Conservation (phyloP, 2,797 vertebrate genomes). For the Bovichtus diacanthus region DNA sequence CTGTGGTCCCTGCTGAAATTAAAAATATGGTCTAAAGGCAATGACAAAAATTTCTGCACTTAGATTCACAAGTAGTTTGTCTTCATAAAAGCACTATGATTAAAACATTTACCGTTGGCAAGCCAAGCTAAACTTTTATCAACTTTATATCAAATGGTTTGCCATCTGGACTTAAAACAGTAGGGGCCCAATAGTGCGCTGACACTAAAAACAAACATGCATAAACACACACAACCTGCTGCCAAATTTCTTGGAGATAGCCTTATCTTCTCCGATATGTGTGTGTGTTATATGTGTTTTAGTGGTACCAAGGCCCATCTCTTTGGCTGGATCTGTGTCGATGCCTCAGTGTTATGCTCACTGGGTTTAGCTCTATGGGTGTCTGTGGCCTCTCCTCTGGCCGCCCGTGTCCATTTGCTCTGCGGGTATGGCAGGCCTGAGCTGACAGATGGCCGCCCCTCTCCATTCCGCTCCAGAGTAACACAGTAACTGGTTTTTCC, state of each 20-base stretch:
- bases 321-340: slow-evolving; percentile 78
- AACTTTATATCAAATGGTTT: slow-evolving; percentile 84
- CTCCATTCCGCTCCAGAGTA: slow-evolving; percentile 87
- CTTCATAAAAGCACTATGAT: slow-evolving; percentile 66
- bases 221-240: slow-evolving; percentile 78
- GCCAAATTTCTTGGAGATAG: slow-evolving; percentile 81
- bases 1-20: slow-evolving; percentile 22
- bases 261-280: slow-evolving; percentile 64
- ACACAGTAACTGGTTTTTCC: slow-evolving; percentile 90
- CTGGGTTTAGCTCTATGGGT: slow-evolving; percentile 85
- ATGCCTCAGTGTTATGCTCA: slow-evolving; percentile 82
- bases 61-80: slow-evolving; percentile 45
- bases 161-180: slow-evolving; percentile 86
- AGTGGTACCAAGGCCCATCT: slow-evolving; percentile 82
- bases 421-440: slow-evolving; percentile 87
- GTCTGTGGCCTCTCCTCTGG: slow-evolving; percentile 86
- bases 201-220: slow-evolving; percentile 83
- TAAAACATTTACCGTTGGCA: slow-evolving; percentile 75
- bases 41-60: slow-evolving; percentile 31
- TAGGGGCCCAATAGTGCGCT: slow-evolving; percentile 80
- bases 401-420: slow-evolving; percentile 88
- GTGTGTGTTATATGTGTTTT: slow-evolving; percentile 74
- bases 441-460: slow-evolving; percentile 89
- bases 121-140: slow-evolving; percentile 78
- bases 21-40: slow-evolving; percentile 33